Percentiles rank a stretch among this genome's conserved stretches.
These are phyloP conservation scores for Yoshiicerus persimilis DNA, from an alignment of 1,140 invertebrate genomes.

Conservation along the genomic window DNA sequence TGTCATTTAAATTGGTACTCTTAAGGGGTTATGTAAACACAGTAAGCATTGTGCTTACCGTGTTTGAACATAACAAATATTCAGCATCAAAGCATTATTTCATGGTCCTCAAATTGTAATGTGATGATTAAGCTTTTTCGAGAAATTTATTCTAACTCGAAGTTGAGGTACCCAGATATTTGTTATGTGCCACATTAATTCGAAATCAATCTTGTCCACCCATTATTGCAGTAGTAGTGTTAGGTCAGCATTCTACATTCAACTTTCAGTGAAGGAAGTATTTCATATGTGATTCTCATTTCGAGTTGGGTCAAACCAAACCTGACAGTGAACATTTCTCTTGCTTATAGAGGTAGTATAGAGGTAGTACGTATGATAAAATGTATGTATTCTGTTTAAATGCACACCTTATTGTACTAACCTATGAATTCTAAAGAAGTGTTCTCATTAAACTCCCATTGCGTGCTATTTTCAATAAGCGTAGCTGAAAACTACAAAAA, in stretches of 20 bases:
- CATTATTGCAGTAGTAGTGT: not conserved
- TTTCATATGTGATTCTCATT: not conserved
- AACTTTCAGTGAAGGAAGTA: not conserved
- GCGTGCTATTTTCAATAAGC: not conserved
- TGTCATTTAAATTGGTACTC: too few species aligned
- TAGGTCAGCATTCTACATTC: not conserved
- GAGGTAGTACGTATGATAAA: slow-evolving; percentile 15
- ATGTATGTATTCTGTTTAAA: not conserved
- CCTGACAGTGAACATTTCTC: slow-evolving; percentile 16
- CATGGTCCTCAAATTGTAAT: too few species aligned
- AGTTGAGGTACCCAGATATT: too few species aligned
- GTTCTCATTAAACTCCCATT: not conserved
- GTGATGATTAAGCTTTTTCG: too few species aligned
- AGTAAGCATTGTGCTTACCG: too few species aligned
- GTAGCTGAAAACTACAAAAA: not conserved
- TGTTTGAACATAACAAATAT: too few species aligned
- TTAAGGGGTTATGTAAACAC: too few species aligned
- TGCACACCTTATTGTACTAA: not conserved
- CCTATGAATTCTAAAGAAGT: not conserved
- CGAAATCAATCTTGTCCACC: not conserved
- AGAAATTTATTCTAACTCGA: too few species aligned
- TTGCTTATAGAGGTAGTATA: not conserved
- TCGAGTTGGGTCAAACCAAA: not conserved
- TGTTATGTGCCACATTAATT: too few species aligned
- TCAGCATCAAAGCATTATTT: too few species aligned